phyloP scores from a whole-genome alignment of 2,888 invertebrate genomes.

The Nymphalis urticae region DNA sequence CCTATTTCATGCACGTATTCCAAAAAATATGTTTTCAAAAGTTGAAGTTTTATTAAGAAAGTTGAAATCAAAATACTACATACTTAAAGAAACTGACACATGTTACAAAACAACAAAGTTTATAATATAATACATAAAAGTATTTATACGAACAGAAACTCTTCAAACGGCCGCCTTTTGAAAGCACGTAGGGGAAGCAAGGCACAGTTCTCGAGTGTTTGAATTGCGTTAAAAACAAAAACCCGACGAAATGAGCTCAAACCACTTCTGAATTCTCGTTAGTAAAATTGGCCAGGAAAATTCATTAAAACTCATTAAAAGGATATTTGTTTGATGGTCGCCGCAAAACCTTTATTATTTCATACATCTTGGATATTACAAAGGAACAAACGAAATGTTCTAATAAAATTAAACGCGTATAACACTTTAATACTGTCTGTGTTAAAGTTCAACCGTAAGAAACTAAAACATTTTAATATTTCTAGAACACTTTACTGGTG shows the following conservation, averaged over 20 bases:
- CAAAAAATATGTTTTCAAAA: too few species aligned
- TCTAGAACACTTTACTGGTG: too few species aligned
- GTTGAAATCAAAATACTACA: not conserved
- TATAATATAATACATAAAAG: slow-evolving; percentile 12
- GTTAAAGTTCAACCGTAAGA: too few species aligned
- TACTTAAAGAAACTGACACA: slow-evolving; percentile 14
- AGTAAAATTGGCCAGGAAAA: slow-evolving; percentile 26
- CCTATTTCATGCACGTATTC: not conserved
- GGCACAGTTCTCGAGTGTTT: slow-evolving; percentile 36
- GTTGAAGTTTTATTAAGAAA: not conserved
- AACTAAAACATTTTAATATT: too few species aligned
- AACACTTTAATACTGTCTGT: not conserved
- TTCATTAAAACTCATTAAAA: slow-evolving; percentile 28
- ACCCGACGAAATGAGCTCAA: slow-evolving; percentile 31
- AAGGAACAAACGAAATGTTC: not conserved
- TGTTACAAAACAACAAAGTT: slow-evolving; percentile 4
- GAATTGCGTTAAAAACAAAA: slow-evolving; percentile 34
- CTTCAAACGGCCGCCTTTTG: slow-evolving; percentile 28
- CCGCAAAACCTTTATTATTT: slow-evolving; percentile 10
- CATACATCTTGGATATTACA: not conserved
- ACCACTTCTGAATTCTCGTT: slow-evolving; percentile 29
- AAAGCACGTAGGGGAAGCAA: slow-evolving; percentile 32
- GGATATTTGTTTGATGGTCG: slow-evolving; percentile 28
- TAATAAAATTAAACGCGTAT: not conserved
- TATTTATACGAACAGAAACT: slow-evolving; percentile 27